A percentile compares a stretch with the other conserved stretches of the same genome.
Conservation (phyloP, 2,797 vertebrate genomes). For the Alauda arvensis region DNA sequence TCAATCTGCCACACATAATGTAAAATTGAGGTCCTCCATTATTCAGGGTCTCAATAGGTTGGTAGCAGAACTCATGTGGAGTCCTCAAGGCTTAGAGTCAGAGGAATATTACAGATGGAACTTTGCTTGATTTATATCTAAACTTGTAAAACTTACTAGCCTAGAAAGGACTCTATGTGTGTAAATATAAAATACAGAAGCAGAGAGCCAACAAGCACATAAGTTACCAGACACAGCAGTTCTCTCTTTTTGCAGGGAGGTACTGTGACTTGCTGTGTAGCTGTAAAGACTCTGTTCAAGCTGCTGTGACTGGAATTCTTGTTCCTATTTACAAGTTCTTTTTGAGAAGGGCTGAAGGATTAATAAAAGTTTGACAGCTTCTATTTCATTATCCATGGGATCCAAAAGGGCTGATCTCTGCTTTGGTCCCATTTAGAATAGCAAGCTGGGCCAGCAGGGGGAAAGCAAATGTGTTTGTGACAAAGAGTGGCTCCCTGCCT, state of each 20-base stretch:
- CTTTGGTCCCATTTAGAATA: not conserved
- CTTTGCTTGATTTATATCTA: not conserved
- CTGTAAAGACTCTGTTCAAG: not conserved
- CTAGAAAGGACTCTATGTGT: not conserved
- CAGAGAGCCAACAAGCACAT: not conserved
- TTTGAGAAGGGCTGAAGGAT: not conserved
- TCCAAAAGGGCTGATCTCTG: not conserved
- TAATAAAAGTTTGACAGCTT: conserved; percentile 6
- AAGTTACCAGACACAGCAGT: not conserved
- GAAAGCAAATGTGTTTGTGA: not conserved
- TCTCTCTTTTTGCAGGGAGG: not conserved
- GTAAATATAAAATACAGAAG: not conserved
- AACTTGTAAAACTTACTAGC: not conserved
- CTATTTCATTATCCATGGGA: not conserved
- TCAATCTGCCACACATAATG: not conserved
- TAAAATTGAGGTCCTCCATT: not conserved
- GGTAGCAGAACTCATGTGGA: not conserved
- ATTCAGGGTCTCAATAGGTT: not conserved
- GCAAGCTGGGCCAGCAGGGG: not conserved
- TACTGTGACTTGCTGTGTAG: not conserved
- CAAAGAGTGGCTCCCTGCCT: not conserved
- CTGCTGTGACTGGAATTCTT: not conserved
- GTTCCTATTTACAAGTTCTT: not conserved
- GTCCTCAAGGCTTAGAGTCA: not conserved
- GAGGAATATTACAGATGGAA: not conserved